These are phyloP conservation scores for Erebia palarica DNA, from an alignment of 2,888 invertebrate species.

Conservation along the genomic window DNA sequence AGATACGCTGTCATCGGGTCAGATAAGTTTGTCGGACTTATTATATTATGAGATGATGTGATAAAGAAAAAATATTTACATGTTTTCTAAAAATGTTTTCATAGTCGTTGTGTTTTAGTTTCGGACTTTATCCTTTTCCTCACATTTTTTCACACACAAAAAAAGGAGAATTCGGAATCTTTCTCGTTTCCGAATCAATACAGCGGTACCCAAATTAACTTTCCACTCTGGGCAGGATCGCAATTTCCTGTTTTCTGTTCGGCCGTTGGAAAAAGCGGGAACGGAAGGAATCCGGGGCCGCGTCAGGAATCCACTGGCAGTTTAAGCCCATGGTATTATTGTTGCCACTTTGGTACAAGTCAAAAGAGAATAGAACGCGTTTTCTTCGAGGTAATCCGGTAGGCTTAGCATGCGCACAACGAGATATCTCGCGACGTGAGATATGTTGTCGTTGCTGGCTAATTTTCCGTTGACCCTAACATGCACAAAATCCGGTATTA, in stretches of 20 bases:
- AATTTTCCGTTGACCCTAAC: no score
- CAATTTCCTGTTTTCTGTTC: slow-evolving; percentile 55
- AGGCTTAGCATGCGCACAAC: no score
- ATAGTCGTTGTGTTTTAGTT: no score
- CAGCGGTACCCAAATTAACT: slow-evolving; percentile 40
- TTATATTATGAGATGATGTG: no score
- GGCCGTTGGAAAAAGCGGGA: slow-evolving; percentile 39
- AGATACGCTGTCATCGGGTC: no score
- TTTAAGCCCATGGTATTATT: slow-evolving; percentile 57
- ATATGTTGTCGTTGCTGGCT: no score
- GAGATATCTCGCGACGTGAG: no score
- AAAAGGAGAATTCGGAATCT: background rate
- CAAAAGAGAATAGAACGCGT: slow-evolving; percentile 19
- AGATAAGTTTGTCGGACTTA: no score
- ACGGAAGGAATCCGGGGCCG: slow-evolving; percentile 45
- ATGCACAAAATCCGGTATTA: no score
- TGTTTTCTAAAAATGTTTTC: no score
- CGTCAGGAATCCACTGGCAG: slow-evolving; percentile 58
- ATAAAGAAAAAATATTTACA: no score
- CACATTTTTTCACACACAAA: background rate
- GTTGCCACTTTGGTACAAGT: slow-evolving; percentile 44
- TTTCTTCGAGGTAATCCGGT: background rate
- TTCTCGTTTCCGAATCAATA: slow-evolving; percentile 27
- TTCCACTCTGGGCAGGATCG: slow-evolving; percentile 36
- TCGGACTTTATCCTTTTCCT: background rate